Evolutionary conservation across 2,113 vertebrate species (phyloP).

Genomic region (Cyphomyrus plagiostoma): DNA sequence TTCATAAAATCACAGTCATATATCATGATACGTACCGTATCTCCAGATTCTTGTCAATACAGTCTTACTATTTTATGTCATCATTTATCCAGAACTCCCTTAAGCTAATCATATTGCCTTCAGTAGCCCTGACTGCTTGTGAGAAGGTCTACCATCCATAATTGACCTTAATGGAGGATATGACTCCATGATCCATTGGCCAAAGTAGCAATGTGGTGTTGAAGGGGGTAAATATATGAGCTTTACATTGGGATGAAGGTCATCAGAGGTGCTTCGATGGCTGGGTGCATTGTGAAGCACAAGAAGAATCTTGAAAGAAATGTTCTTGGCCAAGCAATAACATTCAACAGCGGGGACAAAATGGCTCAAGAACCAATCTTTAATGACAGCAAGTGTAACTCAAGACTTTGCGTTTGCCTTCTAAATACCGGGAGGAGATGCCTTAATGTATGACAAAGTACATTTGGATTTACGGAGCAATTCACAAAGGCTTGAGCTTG

Average conservation of each 20-base stretch:
- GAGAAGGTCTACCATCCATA: too few relatives aligned
- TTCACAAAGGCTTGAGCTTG: slow-evolving; percentile 32
- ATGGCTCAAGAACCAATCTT: slow-evolving; percentile 24
- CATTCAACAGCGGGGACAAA: slow-evolving; percentile 30
- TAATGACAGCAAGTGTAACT: slow-evolving; percentile 32
- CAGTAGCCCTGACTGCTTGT: too few relatives aligned
- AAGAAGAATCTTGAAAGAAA: too few relatives aligned
- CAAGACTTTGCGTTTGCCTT: slow-evolving; percentile 29
- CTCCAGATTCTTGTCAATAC: background rate
- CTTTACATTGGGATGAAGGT: too few relatives aligned
- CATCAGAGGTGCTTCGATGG: too few relatives aligned
- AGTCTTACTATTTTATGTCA: background rate
- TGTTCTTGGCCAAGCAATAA: slow-evolving; percentile 16
- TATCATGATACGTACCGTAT: background rate
- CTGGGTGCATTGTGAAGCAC: too few relatives aligned
- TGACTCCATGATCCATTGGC: too few relatives aligned
- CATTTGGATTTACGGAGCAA: slow-evolving; percentile 16
- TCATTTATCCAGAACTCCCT: too few relatives aligned
- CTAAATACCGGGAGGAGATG: slow-evolving; percentile 31
- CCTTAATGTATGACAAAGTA: slow-evolving; percentile 25
- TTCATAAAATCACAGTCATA: background rate
- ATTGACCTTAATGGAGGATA: too few relatives aligned
- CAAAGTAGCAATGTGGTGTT: too few relatives aligned
- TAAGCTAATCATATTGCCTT: too few relatives aligned
- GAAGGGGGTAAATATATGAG: too few relatives aligned